Evolutionary conservation across 1,140 invertebrate genomes (phyloP), one percentile per base, ranked within the genome.

Genomic region (Ceratoteleas bidentatus): DNA sequence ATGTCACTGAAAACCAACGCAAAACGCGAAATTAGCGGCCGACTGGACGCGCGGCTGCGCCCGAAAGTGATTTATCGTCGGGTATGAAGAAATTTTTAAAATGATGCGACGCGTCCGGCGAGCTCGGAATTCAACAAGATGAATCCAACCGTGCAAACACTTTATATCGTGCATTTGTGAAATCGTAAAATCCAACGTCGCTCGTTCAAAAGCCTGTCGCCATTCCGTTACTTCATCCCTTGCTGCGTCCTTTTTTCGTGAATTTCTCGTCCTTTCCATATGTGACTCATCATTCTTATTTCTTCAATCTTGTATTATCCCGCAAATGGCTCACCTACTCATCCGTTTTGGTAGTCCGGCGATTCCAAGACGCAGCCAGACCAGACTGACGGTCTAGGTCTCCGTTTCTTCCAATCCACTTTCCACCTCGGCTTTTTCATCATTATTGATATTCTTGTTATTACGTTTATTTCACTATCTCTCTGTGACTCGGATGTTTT

Each of bases 281-380:
- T 73, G 66, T 62, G 62, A 73, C 76, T 83, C 81, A 76, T 83
- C 76, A 73, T 80, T 83, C 73, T 80, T 80, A 83, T 83, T 83
- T 77, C 76, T 83, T 83, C 81, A 83, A 83, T 83, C 73, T 83
- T 80, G 81, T 83, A 83, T 83, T 79, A 83, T 79, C 72, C 72
- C 72, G 56, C 81, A 83, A 83, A 83, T 83, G 81, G 81, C 72
- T 79, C 79, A 76, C 72, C 81, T 79, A 83, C 66, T 83, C 81
- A 76, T 79, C 72, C 81, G 72, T 83, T 83, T 79, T 78, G 70
- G 66, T 76, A 72, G 75, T 79, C 76, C 81, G 57, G 5, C 36
- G n/a, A n/a, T n/a, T n/a, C n/a, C n/a, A n/a, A n/a, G n/a, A n/a
- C 36, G 72, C 38, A 32, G 9, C 52, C 10, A 11, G 32, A 15